Evolutionary conservation across 2,113 vertebrate genomes (phyloP).

Genomic region (Gracilinanus agilis): DNA sequence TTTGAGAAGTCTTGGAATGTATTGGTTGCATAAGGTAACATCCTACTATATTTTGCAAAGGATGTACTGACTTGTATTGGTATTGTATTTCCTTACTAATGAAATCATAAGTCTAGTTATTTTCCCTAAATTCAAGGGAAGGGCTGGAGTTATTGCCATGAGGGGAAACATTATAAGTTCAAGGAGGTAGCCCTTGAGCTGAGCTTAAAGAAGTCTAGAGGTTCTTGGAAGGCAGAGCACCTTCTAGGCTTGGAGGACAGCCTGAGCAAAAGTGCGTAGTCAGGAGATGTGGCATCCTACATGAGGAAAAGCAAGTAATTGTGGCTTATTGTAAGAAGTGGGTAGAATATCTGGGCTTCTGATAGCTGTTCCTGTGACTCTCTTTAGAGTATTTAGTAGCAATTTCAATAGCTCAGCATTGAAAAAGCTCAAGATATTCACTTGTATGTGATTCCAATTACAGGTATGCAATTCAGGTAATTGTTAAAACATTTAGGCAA

Average conservation of each 20-base stretch:
- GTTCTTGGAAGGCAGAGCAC: background rate
- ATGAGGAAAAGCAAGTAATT: background rate
- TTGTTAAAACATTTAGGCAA: conserved; percentile 1
- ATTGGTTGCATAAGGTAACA: too few species aligned
- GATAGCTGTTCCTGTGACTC: background rate
- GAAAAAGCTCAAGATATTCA: background rate
- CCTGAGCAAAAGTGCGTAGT: background rate
- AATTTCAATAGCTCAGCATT: conserved; percentile 2
- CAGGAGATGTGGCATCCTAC: background rate
- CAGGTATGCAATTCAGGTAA: conserved; percentile 25
- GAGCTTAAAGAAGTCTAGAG: background rate
- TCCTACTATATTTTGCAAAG: background rate
- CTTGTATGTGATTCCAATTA: background rate
- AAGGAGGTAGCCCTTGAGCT: background rate
- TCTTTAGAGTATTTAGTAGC: background rate
- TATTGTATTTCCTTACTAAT: background rate
- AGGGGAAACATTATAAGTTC: background rate
- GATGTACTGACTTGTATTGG: background rate
- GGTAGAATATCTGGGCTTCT: background rate
- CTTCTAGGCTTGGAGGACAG: background rate
- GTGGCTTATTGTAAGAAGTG: background rate
- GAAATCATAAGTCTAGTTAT: background rate
- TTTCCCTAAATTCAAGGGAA: background rate
- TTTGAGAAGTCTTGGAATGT: too few species aligned
- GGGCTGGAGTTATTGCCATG: background rate